Evolutionary conservation across 2,797 vertebrate species (phyloP), one percentile per base, ranked within the genome.

Genomic region (Rhinella marina): DNA sequence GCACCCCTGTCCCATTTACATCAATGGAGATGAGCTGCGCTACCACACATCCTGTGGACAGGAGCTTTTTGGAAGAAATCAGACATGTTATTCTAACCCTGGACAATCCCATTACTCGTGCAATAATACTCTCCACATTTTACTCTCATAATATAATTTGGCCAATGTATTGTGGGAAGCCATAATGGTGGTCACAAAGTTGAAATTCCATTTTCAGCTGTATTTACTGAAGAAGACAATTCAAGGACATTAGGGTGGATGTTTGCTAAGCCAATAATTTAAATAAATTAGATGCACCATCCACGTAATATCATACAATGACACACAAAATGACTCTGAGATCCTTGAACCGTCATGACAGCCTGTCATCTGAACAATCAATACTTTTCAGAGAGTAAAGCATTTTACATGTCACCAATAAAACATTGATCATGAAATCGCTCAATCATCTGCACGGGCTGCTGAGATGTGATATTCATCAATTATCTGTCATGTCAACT

Each of bases 351-450:
- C 72, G 48, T 48, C 32, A 75, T 75, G 72, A n/a, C 72, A 52
- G 21, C 16, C 72, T 75, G 48, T 50, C 72, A 75, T 75, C 52
- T 4, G 54, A 7, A 25, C 14, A n/a, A 77, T 77, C 75, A 50
- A 75, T 75, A 75, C 21, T 12, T 75, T 52, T 52, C 41, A 75
- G n/a, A 13, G 72, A 75, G 72, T 75, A 50, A 75, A 50, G n/a
- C 41, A 21, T 50, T 23, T n/a, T 75, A 52, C 19, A 50, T 75
- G 41, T 75, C 50, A 75, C 41, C 21, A 17, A 73, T 73, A 73
- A 73, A 27, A 3, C 70, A 75, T 52, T 75, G 19, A 75, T 75
- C 41, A 75, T 50, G 72, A 73, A 41, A 48, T 25, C 7, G 41
- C 0, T 41, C 52, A 75, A 25, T 29, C 12, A 16, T 8, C 14